A percentile compares a stretch with the other conserved stretches of the same genome.
Conservation (phyloP, 2,113 vertebrate species). For the Oncorhynchus kisutch region DNA sequence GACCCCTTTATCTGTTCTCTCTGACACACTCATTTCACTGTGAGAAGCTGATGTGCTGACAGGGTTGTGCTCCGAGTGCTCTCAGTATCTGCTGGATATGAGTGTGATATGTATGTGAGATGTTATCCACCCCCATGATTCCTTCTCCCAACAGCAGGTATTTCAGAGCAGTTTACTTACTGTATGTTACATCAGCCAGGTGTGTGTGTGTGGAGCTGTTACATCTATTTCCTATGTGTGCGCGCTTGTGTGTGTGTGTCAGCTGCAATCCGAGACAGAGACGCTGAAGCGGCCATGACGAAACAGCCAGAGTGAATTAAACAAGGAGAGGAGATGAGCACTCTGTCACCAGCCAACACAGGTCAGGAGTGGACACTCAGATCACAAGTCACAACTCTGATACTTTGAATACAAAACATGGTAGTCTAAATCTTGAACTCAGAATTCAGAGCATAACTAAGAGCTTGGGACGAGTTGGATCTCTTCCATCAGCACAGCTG, state of each 20-base stretch:
- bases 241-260: neutral
- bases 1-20: neutral
- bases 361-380: neutral
- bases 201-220: constrained; percentile 18
- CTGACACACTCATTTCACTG: neutral
- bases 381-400: neutral
- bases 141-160: constrained; percentile 21
- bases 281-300: constrained; percentile 23
- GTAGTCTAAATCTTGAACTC: neutral
- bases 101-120: no score
- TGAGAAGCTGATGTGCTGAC: no score
- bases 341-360: constrained; percentile 8
- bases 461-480: neutral
- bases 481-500: no score
- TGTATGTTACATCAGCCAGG: neutral
- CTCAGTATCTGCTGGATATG: no score
- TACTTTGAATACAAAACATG: no score
- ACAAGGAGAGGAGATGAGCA: neutral
- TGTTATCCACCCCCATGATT: neutral
- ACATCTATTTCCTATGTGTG: neutral
- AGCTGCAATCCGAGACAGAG: constrained; percentile 53
- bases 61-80: no score
- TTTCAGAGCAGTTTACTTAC: constrained; percentile 12
- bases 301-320: constrained; percentile 25
- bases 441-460: neutral